These are phyloP conservation scores for Aldrovandia affinis DNA, from an alignment of 2,797 vertebrate genomes.

Conservation along the genomic window DNA sequence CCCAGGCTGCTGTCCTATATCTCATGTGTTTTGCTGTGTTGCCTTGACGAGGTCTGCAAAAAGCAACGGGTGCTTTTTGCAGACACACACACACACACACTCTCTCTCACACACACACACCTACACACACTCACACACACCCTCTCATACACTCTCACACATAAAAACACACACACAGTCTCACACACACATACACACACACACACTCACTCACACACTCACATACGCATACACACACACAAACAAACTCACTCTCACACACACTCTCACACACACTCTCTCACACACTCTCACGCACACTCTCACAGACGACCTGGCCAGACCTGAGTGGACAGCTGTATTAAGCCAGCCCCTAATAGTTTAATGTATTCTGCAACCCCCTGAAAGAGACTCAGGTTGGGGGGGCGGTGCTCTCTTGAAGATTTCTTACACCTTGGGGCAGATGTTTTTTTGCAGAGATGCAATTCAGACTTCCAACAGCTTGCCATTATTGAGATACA, in stretches of 20 bases:
- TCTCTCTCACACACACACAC: neutral
- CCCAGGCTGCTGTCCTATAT: constrained; percentile 26
- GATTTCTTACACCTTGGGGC: constrained; percentile 39
- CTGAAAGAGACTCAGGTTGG: neutral
- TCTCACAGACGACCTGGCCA: constrained; percentile 50
- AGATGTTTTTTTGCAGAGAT: constrained; percentile 36
- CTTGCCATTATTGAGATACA: neutral
- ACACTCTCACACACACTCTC: too few relatives aligned
- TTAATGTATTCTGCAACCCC: neutral
- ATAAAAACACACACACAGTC: too few relatives aligned
- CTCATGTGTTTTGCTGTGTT: constrained; percentile 7
- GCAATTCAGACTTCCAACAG: constrained; percentile 11
- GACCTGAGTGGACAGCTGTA: constrained; percentile 72
- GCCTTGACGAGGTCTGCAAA: constrained; percentile 24
- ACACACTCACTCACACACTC: too few relatives aligned
- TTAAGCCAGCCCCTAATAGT: constrained; percentile 76
- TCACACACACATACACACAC: too few relatives aligned
- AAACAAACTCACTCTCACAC: too few relatives aligned
- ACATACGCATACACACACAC: too few relatives aligned
- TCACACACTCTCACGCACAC: too few relatives aligned
- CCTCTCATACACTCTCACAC: too few relatives aligned
- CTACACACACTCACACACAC: too few relatives aligned
- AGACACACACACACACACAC: neutral
- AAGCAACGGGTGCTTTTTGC: too few relatives aligned
- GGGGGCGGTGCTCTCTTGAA: constrained; percentile 50